phyloP scores from a whole-genome alignment of 2,797 vertebrate species.

The Brotula barbata region DNA sequence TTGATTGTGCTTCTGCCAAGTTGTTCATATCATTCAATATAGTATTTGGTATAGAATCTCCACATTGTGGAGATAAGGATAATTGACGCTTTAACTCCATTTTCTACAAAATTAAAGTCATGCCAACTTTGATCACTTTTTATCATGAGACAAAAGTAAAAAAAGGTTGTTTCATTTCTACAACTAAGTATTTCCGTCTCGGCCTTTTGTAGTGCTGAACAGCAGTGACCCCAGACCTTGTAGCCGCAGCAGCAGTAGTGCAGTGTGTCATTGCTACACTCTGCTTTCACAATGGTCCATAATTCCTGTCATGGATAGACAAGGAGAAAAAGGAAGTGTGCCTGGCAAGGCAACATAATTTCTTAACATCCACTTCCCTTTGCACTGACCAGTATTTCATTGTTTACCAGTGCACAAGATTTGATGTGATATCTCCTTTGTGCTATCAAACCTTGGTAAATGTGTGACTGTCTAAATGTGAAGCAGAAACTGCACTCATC shows the following conservation, averaged over 20 bases:
- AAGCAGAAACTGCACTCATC: conserved; percentile 18
- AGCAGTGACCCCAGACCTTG: conserved; percentile 1
- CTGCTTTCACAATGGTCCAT: neutral
- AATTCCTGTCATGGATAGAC: neutral
- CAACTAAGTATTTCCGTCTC: conserved; percentile 3
- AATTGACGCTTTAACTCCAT: too few species aligned
- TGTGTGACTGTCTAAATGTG: neutral
- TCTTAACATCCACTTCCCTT: neutral
- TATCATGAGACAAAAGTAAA: too few species aligned
- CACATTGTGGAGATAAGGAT: too few species aligned
- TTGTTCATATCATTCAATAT: too few species aligned
- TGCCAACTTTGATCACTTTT: too few species aligned
- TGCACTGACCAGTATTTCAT: conserved; percentile 9
- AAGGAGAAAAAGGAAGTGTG: neutral
- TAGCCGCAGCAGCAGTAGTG: neutral
- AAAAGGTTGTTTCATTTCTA: too few species aligned
- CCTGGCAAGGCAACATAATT: neutral
- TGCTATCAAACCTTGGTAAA: neutral
- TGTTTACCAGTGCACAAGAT: conserved; percentile 10
- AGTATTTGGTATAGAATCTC: too few species aligned
- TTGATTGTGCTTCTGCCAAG: too few species aligned
- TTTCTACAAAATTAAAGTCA: too few species aligned
- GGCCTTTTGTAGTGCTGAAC: conserved; percentile 18
- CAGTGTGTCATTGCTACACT: neutral
- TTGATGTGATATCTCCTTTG: neutral